Base-by-base conservation (phyloP, 2,113 vertebrate species). In the Telmatochromis sp. region DNA sequence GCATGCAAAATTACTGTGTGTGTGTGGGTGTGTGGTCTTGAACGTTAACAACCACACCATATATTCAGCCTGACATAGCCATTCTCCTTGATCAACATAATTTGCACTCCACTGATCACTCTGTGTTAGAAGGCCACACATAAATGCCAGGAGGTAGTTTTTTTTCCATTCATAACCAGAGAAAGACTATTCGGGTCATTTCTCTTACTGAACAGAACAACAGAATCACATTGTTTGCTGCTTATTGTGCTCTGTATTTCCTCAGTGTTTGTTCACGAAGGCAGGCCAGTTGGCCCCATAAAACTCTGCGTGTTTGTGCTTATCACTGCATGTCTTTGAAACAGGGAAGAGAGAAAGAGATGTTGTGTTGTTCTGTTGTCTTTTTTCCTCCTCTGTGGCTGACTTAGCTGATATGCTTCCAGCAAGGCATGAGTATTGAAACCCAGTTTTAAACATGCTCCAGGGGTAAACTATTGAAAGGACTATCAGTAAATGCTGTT, bases 211-310 rank as follows among this genome's bases (percentile, higher is more conserved):
- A 85, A 84, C 35, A 47, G 47, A 13, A 79, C 42, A 6, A 87
- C 81, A 83, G 78, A 87, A 91, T 93, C 49, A 9, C 87, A 90
- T 85, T 89, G 86, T 83, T 81, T 82, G 17, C 82, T 13, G 21
- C 68, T 86, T 70, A 90, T 89, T 90, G 73, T 89, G 82, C 83
- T 75, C 87, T 89, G 87, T 89, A 23, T 88, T 91, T 68, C 63
- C 85, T 81, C 80, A 65, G 35, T 28, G 79, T 84, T 47, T 78
- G 55, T 75, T 91, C 47, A 19, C 42, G 60, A 75, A 78, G 80
- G 70, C 80, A 19, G 63, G 73, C 84, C 88, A 65, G 84, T 78
- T 75, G 87, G 55, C 42, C 51, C 78, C 58, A 49, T 88, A 83
- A 70, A 55, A 31, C 11, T 11, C 53, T 60, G 23, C 81, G 57